Conservation (phyloP, 2,888 invertebrate species). For the Tinea trinotella region DNA sequence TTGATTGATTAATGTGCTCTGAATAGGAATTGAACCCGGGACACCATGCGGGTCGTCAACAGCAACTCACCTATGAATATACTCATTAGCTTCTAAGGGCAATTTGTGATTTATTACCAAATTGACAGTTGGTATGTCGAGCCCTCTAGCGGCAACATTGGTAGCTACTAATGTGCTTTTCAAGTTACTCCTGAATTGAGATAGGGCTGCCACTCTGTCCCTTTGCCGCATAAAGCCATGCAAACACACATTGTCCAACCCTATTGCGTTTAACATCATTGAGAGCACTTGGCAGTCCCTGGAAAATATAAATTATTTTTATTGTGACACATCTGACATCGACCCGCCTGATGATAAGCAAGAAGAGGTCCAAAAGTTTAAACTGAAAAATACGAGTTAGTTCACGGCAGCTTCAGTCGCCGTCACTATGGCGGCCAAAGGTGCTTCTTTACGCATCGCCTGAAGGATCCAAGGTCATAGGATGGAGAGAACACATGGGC, state of each 20-base stretch:
- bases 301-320: constrained; percentile 23
- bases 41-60: no score
- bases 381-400: no score
- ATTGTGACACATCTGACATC: no score
- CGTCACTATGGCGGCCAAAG: no score
- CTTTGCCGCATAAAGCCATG: constrained; percentile 95
- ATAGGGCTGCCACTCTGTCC: constrained; percentile 86
- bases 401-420: no score
- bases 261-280: constrained; percentile 89
- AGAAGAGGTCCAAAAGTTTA: no score
- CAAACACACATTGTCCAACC: constrained; percentile 89
- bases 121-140: constrained; percentile 97
- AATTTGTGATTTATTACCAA: constrained; percentile 95
- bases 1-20: no score
- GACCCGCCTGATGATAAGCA: no score
- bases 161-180: constrained; percentile 94
- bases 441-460: no score
- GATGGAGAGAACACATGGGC: no score
- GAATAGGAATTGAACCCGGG: no score
- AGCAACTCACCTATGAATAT: constrained; percentile 84
- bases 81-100: constrained; percentile 92
- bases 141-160: constrained; percentile 95
- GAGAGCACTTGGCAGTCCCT: constrained; percentile 93
- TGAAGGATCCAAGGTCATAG: no score
- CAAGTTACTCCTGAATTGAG: constrained; percentile 91